Evolutionary conservation across 37 sponge, comb jelly and placozoan species (phyloP), one percentile per base, ranked within the genome.

Genomic region (Chondrosia reniformis): DNA sequence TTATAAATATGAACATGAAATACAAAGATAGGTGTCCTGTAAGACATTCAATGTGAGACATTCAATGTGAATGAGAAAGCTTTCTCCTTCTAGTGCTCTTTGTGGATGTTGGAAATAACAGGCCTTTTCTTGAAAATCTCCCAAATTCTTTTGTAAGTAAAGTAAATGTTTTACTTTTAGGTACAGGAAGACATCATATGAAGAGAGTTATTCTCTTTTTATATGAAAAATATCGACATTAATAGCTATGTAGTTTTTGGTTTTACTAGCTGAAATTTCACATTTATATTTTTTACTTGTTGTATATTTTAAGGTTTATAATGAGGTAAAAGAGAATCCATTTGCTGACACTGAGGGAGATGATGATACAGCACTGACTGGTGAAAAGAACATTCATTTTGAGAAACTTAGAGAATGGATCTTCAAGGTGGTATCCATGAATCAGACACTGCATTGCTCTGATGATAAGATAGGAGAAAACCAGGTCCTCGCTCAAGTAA

Each of bases 81-180:
- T n/a, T 15, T 37, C 4, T 52, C 4, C 6, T 32, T 33, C 30
- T 54, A 76, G 87, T 86, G 59, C 38, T 89, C 73, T 89, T 75
- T 72, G 84, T 89, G 54, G 89, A 84, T 76, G 89, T 89, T 31
- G 89, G 82, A 49, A 74, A 80, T 36, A 89, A 89, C 74, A 75
- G 84, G 39, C 74, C 89, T 44, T 45, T 84, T 21, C 81, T 89
- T 46, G 89, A 89, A 19, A 76, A 81, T 28, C 81, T 89, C 36
- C 66, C 85, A 45, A 42, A 72, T 63, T 84, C 89, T 45, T 89
- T 89, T 77, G 84, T 84, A 45, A 80, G 87, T 80, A 59, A n/a
- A n/a, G n/a, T n/a, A n/a, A n/a, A n/a, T n/a, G n/a, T n/a, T n/a
- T n/a, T n/a, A n/a, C n/a, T n/a, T n/a, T n/a, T n/a, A n/a, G n/a